These are phyloP conservation scores for Pluvianellus socialis DNA, from an alignment of 2,113 vertebrate species.

Conservation along the genomic window DNA sequence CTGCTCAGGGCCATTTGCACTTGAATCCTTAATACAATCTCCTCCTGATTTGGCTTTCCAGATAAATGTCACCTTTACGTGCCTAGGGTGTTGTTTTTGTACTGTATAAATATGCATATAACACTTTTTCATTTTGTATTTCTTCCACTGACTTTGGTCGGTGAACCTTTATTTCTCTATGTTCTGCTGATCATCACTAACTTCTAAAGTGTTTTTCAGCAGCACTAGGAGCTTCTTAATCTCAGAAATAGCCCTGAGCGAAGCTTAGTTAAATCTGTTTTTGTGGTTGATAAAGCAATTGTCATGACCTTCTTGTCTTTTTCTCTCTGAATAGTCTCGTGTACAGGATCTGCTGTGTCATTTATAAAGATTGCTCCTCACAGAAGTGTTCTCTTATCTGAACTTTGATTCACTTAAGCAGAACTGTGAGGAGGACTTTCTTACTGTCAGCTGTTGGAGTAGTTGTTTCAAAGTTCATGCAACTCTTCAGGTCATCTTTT, in stretches of 20 bases:
- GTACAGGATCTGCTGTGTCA: constrained; percentile 28
- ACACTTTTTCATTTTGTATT: not conserved
- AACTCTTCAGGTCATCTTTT: not conserved
- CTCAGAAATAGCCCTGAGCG: not conserved
- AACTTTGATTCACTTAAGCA: constrained; percentile 11
- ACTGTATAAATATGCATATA: not conserved
- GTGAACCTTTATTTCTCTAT: not conserved
- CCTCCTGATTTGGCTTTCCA: not conserved
- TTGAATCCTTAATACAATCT: not conserved
- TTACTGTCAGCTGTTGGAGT: not conserved
- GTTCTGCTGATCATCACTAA: not conserved
- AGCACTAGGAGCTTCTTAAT: not conserved
- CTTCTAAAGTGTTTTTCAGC: not conserved
- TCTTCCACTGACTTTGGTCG: not conserved
- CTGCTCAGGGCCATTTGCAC: not conserved
- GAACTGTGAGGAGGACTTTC: not conserved
- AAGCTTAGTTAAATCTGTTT: constrained; percentile 35
- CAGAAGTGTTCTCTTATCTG: not conserved
- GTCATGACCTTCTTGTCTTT: constrained; percentile 21
- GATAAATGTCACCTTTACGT: not conserved
- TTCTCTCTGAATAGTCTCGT: not conserved
- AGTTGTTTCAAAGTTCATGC: not conserved
- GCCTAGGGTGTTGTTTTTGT: not conserved
- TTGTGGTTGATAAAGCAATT: constrained; percentile 9
- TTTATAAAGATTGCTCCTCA: not conserved